Evolutionary conservation across 1,140 invertebrate genomes (phyloP).

Genomic region (Luehdorfia chinensis): DNA sequence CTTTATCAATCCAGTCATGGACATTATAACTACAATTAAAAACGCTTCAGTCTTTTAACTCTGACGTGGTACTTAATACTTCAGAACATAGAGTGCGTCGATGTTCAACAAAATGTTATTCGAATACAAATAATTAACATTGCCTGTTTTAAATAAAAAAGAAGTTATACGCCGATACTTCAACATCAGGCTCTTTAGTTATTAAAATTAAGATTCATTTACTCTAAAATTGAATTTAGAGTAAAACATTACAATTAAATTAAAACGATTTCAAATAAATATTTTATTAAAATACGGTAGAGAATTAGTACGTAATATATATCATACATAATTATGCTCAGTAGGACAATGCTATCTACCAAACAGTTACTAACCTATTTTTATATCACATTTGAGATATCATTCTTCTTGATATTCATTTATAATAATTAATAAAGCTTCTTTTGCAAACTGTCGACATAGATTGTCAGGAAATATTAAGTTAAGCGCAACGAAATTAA

Average conservation of each 20-base stretch:
- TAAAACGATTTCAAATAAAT: conserved; percentile 59
- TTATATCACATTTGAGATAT: conserved; percentile 74
- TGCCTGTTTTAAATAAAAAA: not conserved
- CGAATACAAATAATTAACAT: conserved; percentile 1
- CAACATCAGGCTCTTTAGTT: conserved; percentile 33
- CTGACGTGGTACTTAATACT: conserved; percentile 28
- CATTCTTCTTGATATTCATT: conserved; percentile 59
- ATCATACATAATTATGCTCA: conserved; percentile 36
- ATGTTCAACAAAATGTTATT: conserved; percentile 4
- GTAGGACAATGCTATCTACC: conserved; percentile 31
- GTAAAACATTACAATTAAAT: conserved; percentile 46
- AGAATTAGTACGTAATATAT: conserved; percentile 31
- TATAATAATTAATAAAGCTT: conserved; percentile 53
- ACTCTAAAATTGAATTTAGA: conserved; percentile 44
- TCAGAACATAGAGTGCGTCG: conserved; percentile 25
- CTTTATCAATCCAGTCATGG: conserved; percentile 49
- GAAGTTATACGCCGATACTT: not conserved
- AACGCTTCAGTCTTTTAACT: conserved; percentile 59
- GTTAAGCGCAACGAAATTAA: too few species aligned
- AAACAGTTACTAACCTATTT: conserved; percentile 35
- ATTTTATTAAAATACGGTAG: conserved; percentile 41
- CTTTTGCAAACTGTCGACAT: conserved; percentile 52
- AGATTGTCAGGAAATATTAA: conserved; percentile 38
- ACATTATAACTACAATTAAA: conserved; percentile 43
- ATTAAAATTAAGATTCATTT: conserved; percentile 44